Evolutionary conservation across 2,888 invertebrate genomes (phyloP).

Genomic region (Cheilosia scutellata): DNA sequence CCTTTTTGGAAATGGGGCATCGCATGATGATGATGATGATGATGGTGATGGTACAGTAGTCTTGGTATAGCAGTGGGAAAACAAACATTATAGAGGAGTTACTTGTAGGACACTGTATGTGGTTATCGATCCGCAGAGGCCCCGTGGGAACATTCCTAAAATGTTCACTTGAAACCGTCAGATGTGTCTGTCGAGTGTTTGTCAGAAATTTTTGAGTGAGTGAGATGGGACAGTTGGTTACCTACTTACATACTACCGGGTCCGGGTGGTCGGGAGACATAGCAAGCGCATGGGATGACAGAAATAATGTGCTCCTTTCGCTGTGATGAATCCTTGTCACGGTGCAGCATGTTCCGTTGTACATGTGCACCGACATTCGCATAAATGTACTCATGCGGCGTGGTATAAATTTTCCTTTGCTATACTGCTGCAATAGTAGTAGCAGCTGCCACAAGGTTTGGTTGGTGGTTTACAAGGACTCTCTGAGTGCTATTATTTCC

Average conservation of each 20-base stretch:
- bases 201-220: slow-evolving; percentile 41
- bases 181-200: slow-evolving; percentile 63
- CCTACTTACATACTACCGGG: slow-evolving; percentile 50
- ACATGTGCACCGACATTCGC: slow-evolving; percentile 57
- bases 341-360: slow-evolving; percentile 39
- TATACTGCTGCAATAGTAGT: slow-evolving; percentile 31
- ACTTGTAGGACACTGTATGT: slow-evolving; percentile 47
- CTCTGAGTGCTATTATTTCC: slow-evolving; percentile 5
- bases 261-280: slow-evolving; percentile 13
- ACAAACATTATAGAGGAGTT: slow-evolving; percentile 50
- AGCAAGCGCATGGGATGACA: slow-evolving; percentile 20
- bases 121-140: slow-evolving; percentile 60
- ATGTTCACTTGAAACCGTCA: slow-evolving; percentile 67
- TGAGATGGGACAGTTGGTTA: slow-evolving; percentile 55
- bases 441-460: slow-evolving; percentile 59
- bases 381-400: slow-evolving; percentile 46
- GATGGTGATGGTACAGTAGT: slow-evolving; percentile 1
- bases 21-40: slow-evolving; percentile 27
- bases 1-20: slow-evolving; percentile 58
- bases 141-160: slow-evolving; percentile 63
- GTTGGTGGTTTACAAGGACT: slow-evolving; percentile 40
- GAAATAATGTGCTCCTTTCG: slow-evolving; percentile 45
- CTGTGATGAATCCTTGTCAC: slow-evolving; percentile 64
- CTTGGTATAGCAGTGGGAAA: slow-evolving; percentile 32
- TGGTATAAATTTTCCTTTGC: slow-evolving; percentile 57